Percentiles rank a stretch among this genome's conserved stretches.
Evolutionary conservation across 1,140 invertebrate species (phyloP).

Genomic region (Cataglyphis hispanica): DNA sequence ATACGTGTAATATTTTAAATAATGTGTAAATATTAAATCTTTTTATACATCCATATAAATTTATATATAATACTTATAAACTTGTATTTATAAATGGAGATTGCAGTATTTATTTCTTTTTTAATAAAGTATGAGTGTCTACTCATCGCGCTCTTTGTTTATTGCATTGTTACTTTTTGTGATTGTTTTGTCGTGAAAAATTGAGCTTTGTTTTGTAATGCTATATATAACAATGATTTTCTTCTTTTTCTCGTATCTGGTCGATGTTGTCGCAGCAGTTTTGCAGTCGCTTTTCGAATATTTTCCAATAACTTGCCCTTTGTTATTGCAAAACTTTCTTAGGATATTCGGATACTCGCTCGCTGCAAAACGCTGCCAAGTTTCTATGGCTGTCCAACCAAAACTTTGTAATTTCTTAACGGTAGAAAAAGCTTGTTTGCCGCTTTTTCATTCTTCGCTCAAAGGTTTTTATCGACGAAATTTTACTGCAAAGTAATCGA

Average conservation of each 20-base stretch:
- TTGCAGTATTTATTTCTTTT: background rate
- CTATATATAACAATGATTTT: slow-evolving; percentile 27
- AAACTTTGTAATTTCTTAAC: slow-evolving; percentile 41
- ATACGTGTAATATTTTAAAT: background rate
- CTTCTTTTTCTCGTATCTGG: background rate
- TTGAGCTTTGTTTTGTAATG: background rate
- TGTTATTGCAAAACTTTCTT: slow-evolving; percentile 54
- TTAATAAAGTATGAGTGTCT: background rate
- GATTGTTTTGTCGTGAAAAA: slow-evolving; percentile 8
- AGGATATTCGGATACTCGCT: slow-evolving; percentile 28
- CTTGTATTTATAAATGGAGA: background rate
- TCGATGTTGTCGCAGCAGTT: background rate
- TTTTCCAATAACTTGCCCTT: slow-evolving; percentile 52
- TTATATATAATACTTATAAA: background rate
- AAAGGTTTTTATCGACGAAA: slow-evolving; percentile 13
- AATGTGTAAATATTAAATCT: background rate
- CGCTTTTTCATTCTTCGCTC: background rate
- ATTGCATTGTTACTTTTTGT: slow-evolving; percentile 21
- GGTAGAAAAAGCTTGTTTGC: slow-evolving; percentile 2
- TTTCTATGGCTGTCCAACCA: slow-evolving; percentile 37
- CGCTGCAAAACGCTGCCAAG: slow-evolving; percentile 29
- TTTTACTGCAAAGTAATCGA: slow-evolving; percentile 6
- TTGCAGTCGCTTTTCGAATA: slow-evolving; percentile 29
- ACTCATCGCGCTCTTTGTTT: background rate
- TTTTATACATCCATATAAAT: background rate